phyloP scores from a whole-genome alignment of 2,888 invertebrate species.

The Tachystola acroxantha region DNA sequence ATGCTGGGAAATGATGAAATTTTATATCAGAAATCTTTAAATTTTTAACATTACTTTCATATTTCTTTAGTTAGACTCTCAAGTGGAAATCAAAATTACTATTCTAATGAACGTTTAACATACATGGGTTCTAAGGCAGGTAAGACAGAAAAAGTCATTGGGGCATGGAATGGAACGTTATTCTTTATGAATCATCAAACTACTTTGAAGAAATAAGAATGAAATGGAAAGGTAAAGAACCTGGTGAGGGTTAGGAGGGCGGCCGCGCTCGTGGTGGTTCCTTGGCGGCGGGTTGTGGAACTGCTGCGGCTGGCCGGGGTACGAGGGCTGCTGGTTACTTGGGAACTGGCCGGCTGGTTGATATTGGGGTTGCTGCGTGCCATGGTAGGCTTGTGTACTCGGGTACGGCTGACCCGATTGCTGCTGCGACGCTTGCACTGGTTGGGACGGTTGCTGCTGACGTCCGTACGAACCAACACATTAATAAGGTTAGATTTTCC shows the following conservation, averaged over 20 bases:
- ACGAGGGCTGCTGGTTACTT: constrained; percentile 63
- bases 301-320: constrained; percentile 59
- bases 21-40: too few species aligned
- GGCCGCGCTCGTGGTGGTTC: constrained; percentile 73
- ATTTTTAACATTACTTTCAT: too few species aligned
- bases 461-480: constrained; percentile 79
- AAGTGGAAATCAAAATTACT: too few species aligned
- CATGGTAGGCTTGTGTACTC: constrained; percentile 76
- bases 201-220: background rate
- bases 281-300: constrained; percentile 71
- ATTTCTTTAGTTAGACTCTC: too few species aligned
- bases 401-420: constrained; percentile 71
- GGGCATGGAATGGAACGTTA: too few species aligned
- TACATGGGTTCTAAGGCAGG: too few species aligned
- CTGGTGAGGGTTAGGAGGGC: constrained; percentile 73
- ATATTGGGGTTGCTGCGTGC: constrained; percentile 76
- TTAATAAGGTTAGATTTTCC: constrained; percentile 79
- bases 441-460: constrained; percentile 79
- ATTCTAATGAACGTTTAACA: too few species aligned
- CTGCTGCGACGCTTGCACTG: constrained; percentile 74
- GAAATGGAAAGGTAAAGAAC: constrained; percentile 23
- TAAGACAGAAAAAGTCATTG: too few species aligned
- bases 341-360: constrained; percentile 71
- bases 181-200: too few species aligned
- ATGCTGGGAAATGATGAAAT: background rate